These are phyloP conservation scores for Acestrorhynchus altus DNA, from an alignment of 2,797 vertebrate genomes.

Conservation along the genomic window DNA sequence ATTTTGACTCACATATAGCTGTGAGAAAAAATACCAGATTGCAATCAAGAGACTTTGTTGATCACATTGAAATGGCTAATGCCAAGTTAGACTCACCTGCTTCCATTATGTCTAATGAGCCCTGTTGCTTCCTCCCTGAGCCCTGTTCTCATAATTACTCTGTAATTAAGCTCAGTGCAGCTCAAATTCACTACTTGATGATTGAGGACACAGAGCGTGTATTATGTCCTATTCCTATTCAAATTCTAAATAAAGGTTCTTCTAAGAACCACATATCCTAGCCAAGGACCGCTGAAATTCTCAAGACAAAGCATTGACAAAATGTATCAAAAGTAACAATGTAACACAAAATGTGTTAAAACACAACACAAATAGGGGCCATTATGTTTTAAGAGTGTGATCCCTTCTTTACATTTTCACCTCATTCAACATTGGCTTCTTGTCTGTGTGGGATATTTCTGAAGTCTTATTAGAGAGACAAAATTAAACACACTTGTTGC, in stretches of 20 bases:
- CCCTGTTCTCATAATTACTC: constrained; percentile 18
- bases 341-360: too few species aligned
- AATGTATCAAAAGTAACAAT: too few species aligned
- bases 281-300: neutral
- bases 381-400: neutral
- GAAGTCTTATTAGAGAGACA: constrained; percentile 6
- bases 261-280: neutral
- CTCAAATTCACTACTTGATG: constrained; percentile 45
- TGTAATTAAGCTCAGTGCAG: constrained; percentile 39
- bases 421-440: neutral
- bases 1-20: too few species aligned
- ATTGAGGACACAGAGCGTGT: constrained; percentile 23
- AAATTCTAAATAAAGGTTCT: neutral
- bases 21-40: too few species aligned
- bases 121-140: constrained; percentile 15
- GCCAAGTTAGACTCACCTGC: constrained; percentile 57
- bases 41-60: neutral
- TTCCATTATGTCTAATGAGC: constrained; percentile 50
- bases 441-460: neutral
- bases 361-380: too few species aligned
- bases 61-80: constrained; percentile 8
- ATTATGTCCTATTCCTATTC: constrained; percentile 9
- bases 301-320: too few species aligned
- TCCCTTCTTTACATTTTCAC: neutral
- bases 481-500: constrained; percentile 11